Evolutionary conservation across 2,113 vertebrate genomes (phyloP).

Genomic region (Ramphastos sulfuratus): DNA sequence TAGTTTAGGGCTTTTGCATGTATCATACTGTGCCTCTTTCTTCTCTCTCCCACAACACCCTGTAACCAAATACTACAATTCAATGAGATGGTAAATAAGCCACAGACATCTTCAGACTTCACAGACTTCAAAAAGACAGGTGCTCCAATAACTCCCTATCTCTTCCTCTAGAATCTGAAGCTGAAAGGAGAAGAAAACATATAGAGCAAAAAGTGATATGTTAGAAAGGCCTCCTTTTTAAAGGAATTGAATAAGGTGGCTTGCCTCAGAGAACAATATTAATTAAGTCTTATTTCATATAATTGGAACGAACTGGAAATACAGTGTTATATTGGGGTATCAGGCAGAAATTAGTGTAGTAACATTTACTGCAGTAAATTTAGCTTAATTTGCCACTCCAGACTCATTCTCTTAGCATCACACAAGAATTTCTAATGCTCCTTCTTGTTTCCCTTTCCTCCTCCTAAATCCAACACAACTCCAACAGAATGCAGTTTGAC

Average conservation of each 20-base stretch:
- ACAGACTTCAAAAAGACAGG: conserved; percentile 36
- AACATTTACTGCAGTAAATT: not conserved
- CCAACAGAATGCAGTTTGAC: rapidly evolving
- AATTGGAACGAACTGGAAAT: not conserved
- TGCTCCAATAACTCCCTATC: not conserved
- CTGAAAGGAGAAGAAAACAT: not conserved
- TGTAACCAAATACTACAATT: conserved; percentile 50
- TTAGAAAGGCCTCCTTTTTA: not conserved
- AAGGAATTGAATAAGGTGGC: not conserved
- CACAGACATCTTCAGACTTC: not conserved
- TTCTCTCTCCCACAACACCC: conserved; percentile 32
- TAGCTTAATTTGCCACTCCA: not conserved
- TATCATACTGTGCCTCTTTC: not conserved
- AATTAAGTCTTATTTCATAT: not conserved
- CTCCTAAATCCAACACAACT: not conserved
- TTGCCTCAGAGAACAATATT: not conserved
- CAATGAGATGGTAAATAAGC: conserved; percentile 32
- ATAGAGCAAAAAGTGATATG: not conserved
- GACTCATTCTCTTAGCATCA: not conserved
- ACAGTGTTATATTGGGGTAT: not conserved
- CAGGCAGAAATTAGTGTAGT: not conserved
- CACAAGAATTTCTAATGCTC: not conserved
- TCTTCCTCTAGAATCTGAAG: not conserved
- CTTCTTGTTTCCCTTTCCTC: not conserved
- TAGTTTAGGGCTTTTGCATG: conserved; percentile 10